A percentile compares a stretch with the other conserved stretches of the same genome.
Conservation (phyloP, 2,797 vertebrate species). For the Chelmon rostratus region DNA sequence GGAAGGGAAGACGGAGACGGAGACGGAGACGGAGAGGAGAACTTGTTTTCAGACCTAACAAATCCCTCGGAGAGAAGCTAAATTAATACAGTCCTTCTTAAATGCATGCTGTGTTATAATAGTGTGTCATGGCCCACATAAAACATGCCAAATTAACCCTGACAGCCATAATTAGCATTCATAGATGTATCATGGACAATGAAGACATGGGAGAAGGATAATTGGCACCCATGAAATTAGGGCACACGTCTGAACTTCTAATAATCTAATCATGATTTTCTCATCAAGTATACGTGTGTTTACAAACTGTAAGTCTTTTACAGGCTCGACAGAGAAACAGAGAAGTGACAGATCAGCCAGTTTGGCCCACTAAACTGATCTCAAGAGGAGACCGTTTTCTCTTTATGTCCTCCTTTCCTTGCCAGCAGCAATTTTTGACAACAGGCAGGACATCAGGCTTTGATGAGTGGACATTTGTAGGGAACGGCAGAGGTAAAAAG, state of each 20-base stretch:
- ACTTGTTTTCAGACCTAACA: constrained; percentile 35
- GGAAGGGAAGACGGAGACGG: too few species aligned
- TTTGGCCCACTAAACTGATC: not conserved
- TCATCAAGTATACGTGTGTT: not conserved
- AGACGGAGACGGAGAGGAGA: constrained; percentile 31
- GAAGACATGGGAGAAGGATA: constrained; percentile 29
- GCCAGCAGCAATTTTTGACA: constrained; percentile 12
- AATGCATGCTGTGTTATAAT: constrained; percentile 69
- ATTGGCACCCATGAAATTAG: constrained; percentile 48
- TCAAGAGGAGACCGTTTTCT: constrained; percentile 14
- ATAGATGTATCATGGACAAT: constrained; percentile 44
- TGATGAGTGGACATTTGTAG: not conserved
- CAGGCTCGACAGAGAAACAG: not conserved
- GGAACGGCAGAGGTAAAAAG: not conserved
- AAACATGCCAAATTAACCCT: constrained; percentile 73
- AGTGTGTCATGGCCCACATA: constrained; percentile 78
- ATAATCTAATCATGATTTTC: constrained; percentile 29
- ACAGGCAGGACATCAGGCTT: not conserved
- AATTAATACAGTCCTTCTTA: constrained; percentile 73
- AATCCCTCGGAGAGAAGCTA: constrained; percentile 64
- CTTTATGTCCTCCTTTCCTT: not conserved
- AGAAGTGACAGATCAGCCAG: not conserved
- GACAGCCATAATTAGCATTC: constrained; percentile 73
- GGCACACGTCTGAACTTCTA: constrained; percentile 29
- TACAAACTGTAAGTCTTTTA: not conserved